Base-by-base conservation (phyloP, 2,888 invertebrate genomes). In the Andrena camellia region DNA sequence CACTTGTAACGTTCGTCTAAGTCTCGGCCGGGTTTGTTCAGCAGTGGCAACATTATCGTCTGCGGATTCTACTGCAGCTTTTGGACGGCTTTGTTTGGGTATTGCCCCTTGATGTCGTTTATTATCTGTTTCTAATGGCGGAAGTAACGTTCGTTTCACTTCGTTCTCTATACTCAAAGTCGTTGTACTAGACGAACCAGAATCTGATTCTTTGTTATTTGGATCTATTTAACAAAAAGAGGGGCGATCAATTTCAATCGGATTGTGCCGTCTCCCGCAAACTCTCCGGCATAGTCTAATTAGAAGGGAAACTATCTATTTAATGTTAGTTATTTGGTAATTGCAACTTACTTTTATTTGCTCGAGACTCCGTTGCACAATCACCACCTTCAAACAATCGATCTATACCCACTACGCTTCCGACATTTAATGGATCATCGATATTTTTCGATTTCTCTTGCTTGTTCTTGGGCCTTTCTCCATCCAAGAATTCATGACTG, bases 51-150 rank as follows among this genome's bases (percentile, higher is more conserved):
- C 64, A 57, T 69, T 87, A 78, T 83, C 88, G 64, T 78, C 89
- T 70, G 74, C 73, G 33, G 76, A 62, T 71, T 78, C 90, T 33
- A 68, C 52, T 26, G 73, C 68, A 59, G 85, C 82, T 81, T 91
- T 92, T 94, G 94, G 94, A 94, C 94, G 94, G 95, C 95, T 95
- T 94, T 96, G 96, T 93, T 97, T 97, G 78, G 96, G 97, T 93
- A 96, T 96, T 83, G 96, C 97, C 79, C 97, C 97, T 90, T 96
- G 95, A 93, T 96, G 96, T 93, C 96, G 96, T 93, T 96, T 95
- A 94, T 94, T 90, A 94, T 95, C 86, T 92, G 94, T 87, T 94
- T 95, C 90, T 69, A 86, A 89, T 71, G 94, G 92, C 26, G 95
- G 94, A 71, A 96, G 93, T 63, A 96, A 93, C 93, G 96, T 95